Percentiles rank a stretch among this genome's conserved stretches.
Conservation (phyloP, 2,888 invertebrate species). For the Pristionchus mayeri region DNA sequence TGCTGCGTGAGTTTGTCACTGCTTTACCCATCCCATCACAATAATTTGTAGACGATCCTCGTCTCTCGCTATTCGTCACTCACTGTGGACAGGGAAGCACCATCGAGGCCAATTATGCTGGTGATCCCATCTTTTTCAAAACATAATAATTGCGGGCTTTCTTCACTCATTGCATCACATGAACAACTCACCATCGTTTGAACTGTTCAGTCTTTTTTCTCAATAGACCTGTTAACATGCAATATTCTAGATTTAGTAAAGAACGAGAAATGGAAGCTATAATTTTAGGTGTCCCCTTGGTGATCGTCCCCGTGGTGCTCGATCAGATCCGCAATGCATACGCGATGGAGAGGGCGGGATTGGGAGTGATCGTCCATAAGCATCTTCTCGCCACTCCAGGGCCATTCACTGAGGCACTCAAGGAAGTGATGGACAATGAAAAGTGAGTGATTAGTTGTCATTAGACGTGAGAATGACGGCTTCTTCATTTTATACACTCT, state of each 20-base stretch:
- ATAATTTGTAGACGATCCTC: constrained; percentile 21
- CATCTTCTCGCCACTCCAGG: background rate
- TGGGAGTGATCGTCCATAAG: constrained; percentile 12
- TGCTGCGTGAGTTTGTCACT: constrained; percentile 35
- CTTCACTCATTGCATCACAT: too few species aligned
- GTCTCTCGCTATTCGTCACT: constrained; percentile 36
- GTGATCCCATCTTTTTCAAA: background rate
- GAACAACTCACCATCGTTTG: too few species aligned
- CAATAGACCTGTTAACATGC: too few species aligned
- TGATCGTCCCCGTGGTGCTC: constrained; percentile 77
- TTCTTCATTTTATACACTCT: too few species aligned
- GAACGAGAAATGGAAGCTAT: too few species aligned
- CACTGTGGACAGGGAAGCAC: constrained; percentile 36
- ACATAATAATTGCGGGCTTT: too few species aligned
- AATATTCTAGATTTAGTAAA: too few species aligned
- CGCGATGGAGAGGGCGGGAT: background rate
- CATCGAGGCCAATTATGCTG: constrained; percentile 38
- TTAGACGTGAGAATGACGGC: too few species aligned
- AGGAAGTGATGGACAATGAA: background rate
- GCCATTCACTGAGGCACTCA: background rate
- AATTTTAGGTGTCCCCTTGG: constrained; percentile 77
- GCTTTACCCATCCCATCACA: constrained; percentile 3
- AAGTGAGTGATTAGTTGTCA: background rate
- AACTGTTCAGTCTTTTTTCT: too few species aligned
- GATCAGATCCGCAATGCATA: constrained; percentile 77